Base-by-base conservation (phyloP, 2,888 invertebrate species). In the Cabera pusaria region DNA sequence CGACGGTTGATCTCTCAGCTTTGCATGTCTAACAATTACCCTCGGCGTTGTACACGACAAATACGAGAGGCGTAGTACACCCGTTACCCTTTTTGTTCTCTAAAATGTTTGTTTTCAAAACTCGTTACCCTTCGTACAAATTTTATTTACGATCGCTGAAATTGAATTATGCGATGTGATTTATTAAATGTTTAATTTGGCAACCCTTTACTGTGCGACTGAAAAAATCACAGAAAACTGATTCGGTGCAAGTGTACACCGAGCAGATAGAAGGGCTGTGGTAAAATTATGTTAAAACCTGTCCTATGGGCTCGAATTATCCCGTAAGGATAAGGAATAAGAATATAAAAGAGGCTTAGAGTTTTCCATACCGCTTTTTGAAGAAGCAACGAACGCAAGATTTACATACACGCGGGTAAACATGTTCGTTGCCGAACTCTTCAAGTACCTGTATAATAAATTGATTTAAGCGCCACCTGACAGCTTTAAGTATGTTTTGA, bases 331-430 rank as follows among this genome's bases (percentile, higher is more conserved):
- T 85, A 80, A 80, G 76, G 76, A 84, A 77, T 75, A 77, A 78
- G 82, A 86, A 86, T 83, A 84, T 82, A 85, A 87, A 87, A 79
- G 78, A 82, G 80, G 81, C 81, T 84, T 79, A 77, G 78, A 82
- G 80, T 79, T 82, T 80, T 77, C 79, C 77, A 77, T 82, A 79
- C 74, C 78, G 73, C 67, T 79, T 80, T 79, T 78, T 71, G 72
- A 74, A 74, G 76, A 64, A 79, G 78, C 73, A 77, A 73, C 73
- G 78, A 76, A 81, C 71, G 69, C 57, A 58, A 76, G 76, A 83
- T 86, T 84, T 84, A 77, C 84, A 84, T 72, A 76, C 72, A 72
- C 69, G 72, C 60, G 67, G 64, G 71, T 74, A 78, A 80, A 79
- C 74, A 81, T 71, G 74, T 62, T 70, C 69, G 68, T 64, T 70